A percentile compares a stretch with the other conserved stretches of the same genome.
Evolutionary conservation across 2,797 vertebrate genomes (phyloP).

Genomic region (Cirrhinus mrigala): DNA sequence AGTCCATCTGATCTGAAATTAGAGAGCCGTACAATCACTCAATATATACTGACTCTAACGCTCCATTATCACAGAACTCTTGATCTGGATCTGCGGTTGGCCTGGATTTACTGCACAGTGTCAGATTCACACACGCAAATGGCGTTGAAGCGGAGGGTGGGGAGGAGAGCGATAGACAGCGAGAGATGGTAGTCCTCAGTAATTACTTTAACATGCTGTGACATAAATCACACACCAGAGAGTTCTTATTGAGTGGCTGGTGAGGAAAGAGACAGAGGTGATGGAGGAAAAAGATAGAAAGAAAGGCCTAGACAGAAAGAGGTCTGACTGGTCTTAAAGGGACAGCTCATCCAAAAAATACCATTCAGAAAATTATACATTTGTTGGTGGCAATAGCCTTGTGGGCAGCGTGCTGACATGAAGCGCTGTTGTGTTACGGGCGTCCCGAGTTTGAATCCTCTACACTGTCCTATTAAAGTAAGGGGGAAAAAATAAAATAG

Average conservation of each 20-base stretch:
- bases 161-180: neutral
- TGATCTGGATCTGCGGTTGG: conserved; percentile 30
- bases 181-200: conserved; percentile 44
- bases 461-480: no score
- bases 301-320: neutral
- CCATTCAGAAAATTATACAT: neutral
- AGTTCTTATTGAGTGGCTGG: conserved; percentile 37
- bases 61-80: conserved; percentile 30
- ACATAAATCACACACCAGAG: conserved; percentile 50
- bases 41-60: conserved; percentile 9
- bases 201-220: conserved; percentile 52
- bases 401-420: no score
- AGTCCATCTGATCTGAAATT: conserved; percentile 32
- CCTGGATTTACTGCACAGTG: conserved; percentile 55
- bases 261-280: conserved; percentile 39
- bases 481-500: no score
- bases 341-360: neutral
- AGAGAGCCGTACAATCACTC: conserved; percentile 11
- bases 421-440: no score
- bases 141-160: neutral
- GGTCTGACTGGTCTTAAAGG: neutral
- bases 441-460: no score
- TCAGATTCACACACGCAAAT: conserved; percentile 62
- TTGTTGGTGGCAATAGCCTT: neutral
- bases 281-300: neutral